Evolutionary conservation across 1,140 invertebrate species (phyloP), one percentile per base, ranked within the genome.

Genomic region (Megathymus violae): DNA sequence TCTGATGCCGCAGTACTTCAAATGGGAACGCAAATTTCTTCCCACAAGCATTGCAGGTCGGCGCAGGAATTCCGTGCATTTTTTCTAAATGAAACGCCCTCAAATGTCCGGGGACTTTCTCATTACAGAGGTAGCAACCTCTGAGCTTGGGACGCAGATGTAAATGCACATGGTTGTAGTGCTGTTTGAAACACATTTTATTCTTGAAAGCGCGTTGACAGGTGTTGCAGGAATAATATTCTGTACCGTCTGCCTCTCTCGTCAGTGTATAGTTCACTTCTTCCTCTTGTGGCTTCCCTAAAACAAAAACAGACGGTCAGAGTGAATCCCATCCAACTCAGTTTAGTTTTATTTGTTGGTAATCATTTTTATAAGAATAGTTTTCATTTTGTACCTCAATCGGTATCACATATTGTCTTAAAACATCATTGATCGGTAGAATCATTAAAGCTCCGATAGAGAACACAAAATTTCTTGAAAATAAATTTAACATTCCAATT

Each of bases 1-100:
- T 64, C 14, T 80, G 77, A 16, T 84, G 81, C 4, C 48, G 58
- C n/a, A 80, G 13, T 0, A 82, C 60, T n/a, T 73, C 46, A 15
- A 47, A 61, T 0, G 70, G 75, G 11, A 48, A 78, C 0, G 74
- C 43, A 43, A 78, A 78, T 52, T 77, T 76, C 15, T 69, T 71
- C 0, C 67, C 72, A 40, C 80, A 82, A 14, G 68, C 64, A 4
- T 69, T 65, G 41, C 78, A 80, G 2, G 63, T 64, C 1, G 78
- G 74, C 2, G 72, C 65, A 0, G 76, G 67, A 4, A 69, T 59
- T 0, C 68, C 76, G 16, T 80, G 80, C 11, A 48, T 63, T 1
- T 66, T 50, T 16, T 80, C 78, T 38, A 80, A 54, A 44, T 80
- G 80, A 0, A 56, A 44, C 0, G 71, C 65, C 1, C 67, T 64